Conservation (phyloP, 2,888 invertebrate genomes). For the Chymomyza procnemis region DNA sequence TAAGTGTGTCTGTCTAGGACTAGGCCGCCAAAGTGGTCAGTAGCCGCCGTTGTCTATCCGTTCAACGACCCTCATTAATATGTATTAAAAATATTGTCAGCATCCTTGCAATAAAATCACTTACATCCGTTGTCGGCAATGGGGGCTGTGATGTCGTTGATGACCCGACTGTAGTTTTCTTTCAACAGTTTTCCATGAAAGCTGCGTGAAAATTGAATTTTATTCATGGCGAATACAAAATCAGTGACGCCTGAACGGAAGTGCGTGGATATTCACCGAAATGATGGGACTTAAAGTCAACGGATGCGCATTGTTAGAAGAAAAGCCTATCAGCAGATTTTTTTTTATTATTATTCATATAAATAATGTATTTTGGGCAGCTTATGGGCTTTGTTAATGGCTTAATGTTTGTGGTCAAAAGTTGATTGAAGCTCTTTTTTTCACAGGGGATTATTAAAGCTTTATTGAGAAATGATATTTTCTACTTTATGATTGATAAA, state of each 20-base stretch:
- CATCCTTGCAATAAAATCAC: not conserved
- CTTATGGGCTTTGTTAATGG: not conserved
- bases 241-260: not conserved
- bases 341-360: not conserved
- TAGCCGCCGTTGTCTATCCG: not conserved
- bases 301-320: not conserved
- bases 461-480: too few relatives aligned
- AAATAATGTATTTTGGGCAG: not conserved
- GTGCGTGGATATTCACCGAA: constrained; percentile 4
- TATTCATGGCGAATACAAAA: constrained; percentile 16
- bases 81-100: not conserved
- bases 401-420: not conserved
- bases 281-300: not conserved
- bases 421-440: too few relatives aligned
- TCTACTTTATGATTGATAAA: too few relatives aligned
- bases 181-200: constrained; percentile 1
- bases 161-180: not conserved
- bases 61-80: not conserved
- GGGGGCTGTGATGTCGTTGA: not conserved
- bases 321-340: not conserved
- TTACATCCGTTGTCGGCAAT: not conserved
- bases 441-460: too few relatives aligned
- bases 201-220: constrained; percentile 27
- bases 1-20: not conserved
- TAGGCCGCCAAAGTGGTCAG: not conserved